A percentile compares a stretch with the other conserved stretches of the same genome.
Conservation (phyloP, 1,140 invertebrate genomes). For the Drosophila neocordata region DNA sequence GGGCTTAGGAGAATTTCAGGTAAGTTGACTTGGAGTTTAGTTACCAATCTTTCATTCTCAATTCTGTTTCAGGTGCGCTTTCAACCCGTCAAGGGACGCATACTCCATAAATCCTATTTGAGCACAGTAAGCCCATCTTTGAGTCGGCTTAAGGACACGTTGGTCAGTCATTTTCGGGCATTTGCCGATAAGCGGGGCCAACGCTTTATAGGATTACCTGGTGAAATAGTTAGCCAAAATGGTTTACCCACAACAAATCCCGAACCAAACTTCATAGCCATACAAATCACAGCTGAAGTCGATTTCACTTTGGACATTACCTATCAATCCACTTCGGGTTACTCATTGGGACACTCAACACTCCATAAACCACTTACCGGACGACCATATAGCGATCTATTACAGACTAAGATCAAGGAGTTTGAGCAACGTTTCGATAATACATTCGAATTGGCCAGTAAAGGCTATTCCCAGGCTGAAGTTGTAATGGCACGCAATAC, state of each 20-base stretch:
- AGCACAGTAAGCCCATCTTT: conserved; percentile 89
- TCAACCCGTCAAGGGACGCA: conserved; percentile 83
- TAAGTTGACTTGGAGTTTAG: conserved; percentile 67
- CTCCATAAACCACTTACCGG: conserved; percentile 83
- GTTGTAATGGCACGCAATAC: conserved; percentile 93
- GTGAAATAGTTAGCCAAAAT: conserved; percentile 84
- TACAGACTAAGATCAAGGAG: conserved; percentile 85
- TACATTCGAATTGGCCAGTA: conserved; percentile 87
- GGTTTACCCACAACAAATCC: conserved; percentile 82
- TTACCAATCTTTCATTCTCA: conserved; percentile 83
- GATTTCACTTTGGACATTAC: conserved; percentile 94
- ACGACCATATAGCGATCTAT: conserved; percentile 85
- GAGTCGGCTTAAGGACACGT: conserved; percentile 90
- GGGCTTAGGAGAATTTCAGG: conserved; percentile 90
- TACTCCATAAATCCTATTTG: conserved; percentile 89
- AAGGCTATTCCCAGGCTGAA: conserved; percentile 88
- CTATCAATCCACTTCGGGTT: conserved; percentile 88
- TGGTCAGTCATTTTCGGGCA: conserved; percentile 87
- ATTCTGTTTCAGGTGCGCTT: conserved; percentile 77
- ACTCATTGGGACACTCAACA: conserved; percentile 54
- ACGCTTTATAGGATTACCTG: conserved; percentile 86
- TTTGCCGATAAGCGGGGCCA: conserved; percentile 84
- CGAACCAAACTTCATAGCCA: conserved; percentile 92
- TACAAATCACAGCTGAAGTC: conserved; percentile 90
- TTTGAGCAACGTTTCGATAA: conserved; percentile 90